Conservation (phyloP, 2,113 vertebrate species). For the Pampusana beccarii region DNA sequence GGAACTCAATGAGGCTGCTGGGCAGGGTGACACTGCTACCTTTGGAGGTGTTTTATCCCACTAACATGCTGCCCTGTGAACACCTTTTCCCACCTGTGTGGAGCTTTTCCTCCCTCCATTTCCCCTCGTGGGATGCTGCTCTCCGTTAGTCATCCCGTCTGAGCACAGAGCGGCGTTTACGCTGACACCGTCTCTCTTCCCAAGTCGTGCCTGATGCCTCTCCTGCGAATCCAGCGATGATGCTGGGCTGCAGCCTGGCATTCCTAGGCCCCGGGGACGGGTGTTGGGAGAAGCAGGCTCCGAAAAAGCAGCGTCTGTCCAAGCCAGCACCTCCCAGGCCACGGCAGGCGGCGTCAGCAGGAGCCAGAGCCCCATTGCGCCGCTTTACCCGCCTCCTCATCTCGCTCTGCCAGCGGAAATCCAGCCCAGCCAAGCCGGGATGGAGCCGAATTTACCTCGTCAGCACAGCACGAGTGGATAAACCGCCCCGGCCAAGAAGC, state of each 20-base stretch:
- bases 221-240: fast-evolving
- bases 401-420: neutral
- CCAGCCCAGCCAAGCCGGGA: neutral
- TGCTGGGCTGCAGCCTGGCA: neutral
- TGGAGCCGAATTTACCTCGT: neutral
- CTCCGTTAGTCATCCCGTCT: neutral
- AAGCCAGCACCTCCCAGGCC: neutral
- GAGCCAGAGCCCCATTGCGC: fast-evolving
- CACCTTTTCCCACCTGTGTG: neutral
- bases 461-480: neutral
- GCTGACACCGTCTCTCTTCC: neutral
- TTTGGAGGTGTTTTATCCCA: neutral
- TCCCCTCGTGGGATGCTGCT: neutral
- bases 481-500: neutral
- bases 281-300: neutral
- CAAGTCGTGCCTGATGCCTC: neutral
- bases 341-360: neutral
- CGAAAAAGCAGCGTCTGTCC: neutral
- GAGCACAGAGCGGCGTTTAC: neutral
- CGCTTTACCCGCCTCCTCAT: neutral
- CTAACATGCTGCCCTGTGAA: neutral
- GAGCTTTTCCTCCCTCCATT: neutral
- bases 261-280: neutral
- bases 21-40: neutral
- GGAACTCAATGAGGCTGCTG: neutral